Evolutionary conservation across 1,140 invertebrate genomes (phyloP).

Genomic region (Macrocentrus cingulum): DNA sequence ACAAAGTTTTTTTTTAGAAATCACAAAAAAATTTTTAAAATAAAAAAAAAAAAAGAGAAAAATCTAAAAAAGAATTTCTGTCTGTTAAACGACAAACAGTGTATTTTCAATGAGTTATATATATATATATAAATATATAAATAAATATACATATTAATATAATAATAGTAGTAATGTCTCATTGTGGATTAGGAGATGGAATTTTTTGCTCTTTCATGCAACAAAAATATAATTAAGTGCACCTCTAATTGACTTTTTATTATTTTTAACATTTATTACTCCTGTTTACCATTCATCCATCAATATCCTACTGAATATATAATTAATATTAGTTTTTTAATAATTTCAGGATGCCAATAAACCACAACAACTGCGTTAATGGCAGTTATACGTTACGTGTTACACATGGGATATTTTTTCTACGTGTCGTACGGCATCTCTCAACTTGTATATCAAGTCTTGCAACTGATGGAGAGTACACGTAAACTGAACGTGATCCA

Average conservation of each 20-base stretch:
- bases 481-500: neutral
- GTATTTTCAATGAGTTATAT: conserved; percentile 54
- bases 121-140: conserved; percentile 40
- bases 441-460: conserved; percentile 5
- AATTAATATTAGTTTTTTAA: too few species aligned
- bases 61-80: too few species aligned
- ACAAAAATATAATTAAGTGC: conserved; percentile 49
- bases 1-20: too few species aligned
- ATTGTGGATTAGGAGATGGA: conserved; percentile 39
- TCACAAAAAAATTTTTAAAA: too few species aligned
- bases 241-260: conserved; percentile 33
- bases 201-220: conserved; percentile 43
- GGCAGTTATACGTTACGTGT: too few species aligned
- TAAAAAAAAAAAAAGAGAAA: conserved; percentile 34
- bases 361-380: too few species aligned
- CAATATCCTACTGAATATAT: too few species aligned
- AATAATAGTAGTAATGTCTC: conserved; percentile 37
- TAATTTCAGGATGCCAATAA: too few species aligned
- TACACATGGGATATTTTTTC: neutral
- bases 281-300: neutral
- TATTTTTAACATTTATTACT: conserved; percentile 5
- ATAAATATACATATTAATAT: neutral
- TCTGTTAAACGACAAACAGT: conserved; percentile 44
- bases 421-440: conserved; percentile 13
- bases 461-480: neutral